Base-by-base conservation (phyloP, 2,888 invertebrate species). In the Ernsta delagoae region DNA sequence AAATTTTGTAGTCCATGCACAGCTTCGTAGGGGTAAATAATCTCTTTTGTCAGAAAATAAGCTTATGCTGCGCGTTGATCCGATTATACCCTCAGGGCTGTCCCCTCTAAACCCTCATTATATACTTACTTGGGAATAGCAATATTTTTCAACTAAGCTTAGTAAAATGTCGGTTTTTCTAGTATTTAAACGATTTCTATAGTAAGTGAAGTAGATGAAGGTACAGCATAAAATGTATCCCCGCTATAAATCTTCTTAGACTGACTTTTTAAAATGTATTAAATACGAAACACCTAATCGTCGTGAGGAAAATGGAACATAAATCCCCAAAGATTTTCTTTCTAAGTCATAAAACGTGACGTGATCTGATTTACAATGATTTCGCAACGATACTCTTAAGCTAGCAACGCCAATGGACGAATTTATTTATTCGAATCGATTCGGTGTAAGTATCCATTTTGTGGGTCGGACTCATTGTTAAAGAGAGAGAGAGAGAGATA, bases 351-450 rank as follows among this genome's bases (percentile, higher is more conserved):
- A 84, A 87, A 86, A 87, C 87, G 88, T 77, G 76, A 78, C 76
- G 75, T 88, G 88, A 88, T 86, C 88, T 84, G 87, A 87, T 87
- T 87, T 85, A 83, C 82, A 84, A 84, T 83, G 84, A 81, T 82
- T 81, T 83, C 34, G 11, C 7, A 45, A 57, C 57, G 48, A 57
- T 57, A 57, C 24, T 39, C 36, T 50, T 16, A 34, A 62, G 41
- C 54, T 65, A 39, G 11, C 6, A 54, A 45, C 43, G 48, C 57
- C 57, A 36, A 45, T 88, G 84, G 84, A 83, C 84, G 81, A 88
- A 81, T 88, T 88, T 89, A 88, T 87, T 87, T 45, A 89, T 88
- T 88, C 87, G 86, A 85, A 85, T 82, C 80, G 80, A 80, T 82
- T 83, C 82, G 76, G 83, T 85, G 82, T 83, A 12, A 81, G 85